Percentiles rank a stretch among this genome's conserved stretches.
Evolutionary conservation across 2,797 vertebrate genomes (phyloP).

Genomic region (Thaleichthys pacificus): DNA sequence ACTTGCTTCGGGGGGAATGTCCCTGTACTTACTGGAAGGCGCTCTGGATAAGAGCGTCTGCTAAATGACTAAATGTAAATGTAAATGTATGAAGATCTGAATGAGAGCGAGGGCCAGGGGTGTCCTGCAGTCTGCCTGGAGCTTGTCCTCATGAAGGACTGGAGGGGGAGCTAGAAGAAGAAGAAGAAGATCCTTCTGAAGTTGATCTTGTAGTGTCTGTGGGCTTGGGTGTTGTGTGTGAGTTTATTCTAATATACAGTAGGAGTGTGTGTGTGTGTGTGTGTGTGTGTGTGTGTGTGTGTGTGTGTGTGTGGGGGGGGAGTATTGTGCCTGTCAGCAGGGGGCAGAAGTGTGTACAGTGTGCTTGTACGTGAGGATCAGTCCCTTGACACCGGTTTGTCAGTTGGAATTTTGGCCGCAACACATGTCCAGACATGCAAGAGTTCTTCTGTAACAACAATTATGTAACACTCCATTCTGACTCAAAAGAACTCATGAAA

Average conservation of each 20-base stretch:
- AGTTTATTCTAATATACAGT: background rate
- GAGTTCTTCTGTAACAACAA: background rate
- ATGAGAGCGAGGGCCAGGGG: no score
- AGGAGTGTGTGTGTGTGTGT: slow-evolving; percentile 5
- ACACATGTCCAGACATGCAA: background rate
- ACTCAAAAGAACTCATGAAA: background rate
- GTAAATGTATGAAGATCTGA: no score
- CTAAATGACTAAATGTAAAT: no score
- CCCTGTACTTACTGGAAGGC: no score
- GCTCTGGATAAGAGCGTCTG: no score
- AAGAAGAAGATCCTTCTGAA: no score
- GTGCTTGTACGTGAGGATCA: background rate
- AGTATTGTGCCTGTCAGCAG: slow-evolving; percentile 2
- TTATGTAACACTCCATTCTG: background rate
- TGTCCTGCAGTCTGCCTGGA: no score
- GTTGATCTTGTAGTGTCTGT: no score
- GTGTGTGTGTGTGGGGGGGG: slow-evolving; percentile 18
- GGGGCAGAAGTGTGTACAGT: background rate
- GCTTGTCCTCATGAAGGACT: no score
- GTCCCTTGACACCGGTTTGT: slow-evolving; percentile 3
- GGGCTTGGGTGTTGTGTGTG: background rate
- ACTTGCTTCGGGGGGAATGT: no score
- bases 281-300: slow-evolving; percentile 1
- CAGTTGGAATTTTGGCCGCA: background rate
- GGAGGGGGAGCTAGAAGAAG: no score